A percentile compares a stretch with the other conserved stretches of the same genome.
phyloP scores from a whole-genome alignment of 1,140 invertebrate species.

The Diachasmimorpha longicaudata region DNA sequence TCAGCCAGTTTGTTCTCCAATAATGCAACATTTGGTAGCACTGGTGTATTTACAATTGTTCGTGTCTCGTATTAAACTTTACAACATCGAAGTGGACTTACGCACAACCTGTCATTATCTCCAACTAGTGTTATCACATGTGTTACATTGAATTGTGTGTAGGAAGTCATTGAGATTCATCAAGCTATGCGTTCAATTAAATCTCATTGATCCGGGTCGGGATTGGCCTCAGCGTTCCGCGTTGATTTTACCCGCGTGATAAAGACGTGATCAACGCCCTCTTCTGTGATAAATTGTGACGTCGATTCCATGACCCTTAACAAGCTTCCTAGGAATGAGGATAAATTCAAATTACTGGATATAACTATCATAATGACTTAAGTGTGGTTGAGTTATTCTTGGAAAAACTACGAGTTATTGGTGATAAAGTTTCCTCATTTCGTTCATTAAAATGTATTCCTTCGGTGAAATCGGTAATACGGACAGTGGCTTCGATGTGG shows the following conservation, averaged over 20 bases:
- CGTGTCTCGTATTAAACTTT: too few relatives aligned
- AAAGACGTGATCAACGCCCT: neutral
- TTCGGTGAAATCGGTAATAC: slow-evolving; percentile 35
- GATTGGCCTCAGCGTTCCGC: slow-evolving; percentile 1
- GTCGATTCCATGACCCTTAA: neutral
- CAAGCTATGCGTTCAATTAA: neutral
- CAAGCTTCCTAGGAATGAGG: neutral
- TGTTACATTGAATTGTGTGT: neutral
- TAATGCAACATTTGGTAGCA: too few relatives aligned
- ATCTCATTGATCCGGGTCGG: neutral
- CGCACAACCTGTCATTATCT: too few relatives aligned
- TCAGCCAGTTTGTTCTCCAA: too few relatives aligned
- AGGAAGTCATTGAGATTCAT: neutral
- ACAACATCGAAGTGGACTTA: too few relatives aligned
- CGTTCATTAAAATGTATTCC: neutral
- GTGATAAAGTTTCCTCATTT: neutral
- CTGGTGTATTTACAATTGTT: too few relatives aligned
- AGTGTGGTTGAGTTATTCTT: neutral
- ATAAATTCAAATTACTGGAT: neutral
- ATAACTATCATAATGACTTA: neutral
- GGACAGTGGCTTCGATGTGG: slow-evolving; percentile 45
- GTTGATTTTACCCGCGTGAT: slow-evolving; percentile 8
- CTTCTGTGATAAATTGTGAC: neutral
- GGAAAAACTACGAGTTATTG: neutral
- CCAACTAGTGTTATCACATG: neutral